Evolutionary conservation across 2,113 vertebrate species (phyloP).

Genomic region (Lophius piscatorius): DNA sequence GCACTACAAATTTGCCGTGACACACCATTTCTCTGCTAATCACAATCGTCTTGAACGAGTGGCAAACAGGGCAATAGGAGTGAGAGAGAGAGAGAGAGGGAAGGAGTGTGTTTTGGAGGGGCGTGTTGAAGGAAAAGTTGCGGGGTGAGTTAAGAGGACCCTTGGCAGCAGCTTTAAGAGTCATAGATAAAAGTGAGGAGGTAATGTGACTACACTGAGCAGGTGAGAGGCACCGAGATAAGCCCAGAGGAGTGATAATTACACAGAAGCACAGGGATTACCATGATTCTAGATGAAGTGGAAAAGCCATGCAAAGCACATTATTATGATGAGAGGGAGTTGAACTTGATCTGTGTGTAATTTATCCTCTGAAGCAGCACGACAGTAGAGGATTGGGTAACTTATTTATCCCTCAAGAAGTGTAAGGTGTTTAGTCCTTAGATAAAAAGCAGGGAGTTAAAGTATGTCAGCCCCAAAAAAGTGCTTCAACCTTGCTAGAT

Average conservation of each 20-base stretch:
- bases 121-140: slow-evolving; percentile 50
- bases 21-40: slow-evolving; percentile 44
- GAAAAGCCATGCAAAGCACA: slow-evolving; percentile 73
- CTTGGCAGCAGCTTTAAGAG: slow-evolving; percentile 72
- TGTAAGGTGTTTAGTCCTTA: slow-evolving; percentile 58
- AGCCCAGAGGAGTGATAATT: slow-evolving; percentile 76
- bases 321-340: slow-evolving; percentile 70
- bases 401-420: slow-evolving; percentile 60
- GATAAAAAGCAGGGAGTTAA: slow-evolving; percentile 59
- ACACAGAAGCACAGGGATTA: slow-evolving; percentile 76
- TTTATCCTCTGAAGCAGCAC: slow-evolving; percentile 61
- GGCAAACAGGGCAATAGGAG: slow-evolving; percentile 1
- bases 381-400: slow-evolving; percentile 51
- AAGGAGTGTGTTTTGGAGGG: slow-evolving; percentile 22
- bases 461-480: slow-evolving; percentile 38
- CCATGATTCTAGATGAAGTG: slow-evolving; percentile 74
- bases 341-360: slow-evolving; percentile 64
- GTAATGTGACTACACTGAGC: slow-evolving; percentile 71
- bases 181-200: slow-evolving; percentile 72
- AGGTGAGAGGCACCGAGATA: slow-evolving; percentile 71
- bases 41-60: slow-evolving; percentile 50
- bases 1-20: slow-evolving; percentile 57
- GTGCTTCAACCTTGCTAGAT: slow-evolving; percentile 27
- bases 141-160: slow-evolving; percentile 63
- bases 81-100: slow-evolving; percentile 2